Evolutionary conservation across 2,888 invertebrate genomes (phyloP).

Genomic region (Proisotoma minuta): DNA sequence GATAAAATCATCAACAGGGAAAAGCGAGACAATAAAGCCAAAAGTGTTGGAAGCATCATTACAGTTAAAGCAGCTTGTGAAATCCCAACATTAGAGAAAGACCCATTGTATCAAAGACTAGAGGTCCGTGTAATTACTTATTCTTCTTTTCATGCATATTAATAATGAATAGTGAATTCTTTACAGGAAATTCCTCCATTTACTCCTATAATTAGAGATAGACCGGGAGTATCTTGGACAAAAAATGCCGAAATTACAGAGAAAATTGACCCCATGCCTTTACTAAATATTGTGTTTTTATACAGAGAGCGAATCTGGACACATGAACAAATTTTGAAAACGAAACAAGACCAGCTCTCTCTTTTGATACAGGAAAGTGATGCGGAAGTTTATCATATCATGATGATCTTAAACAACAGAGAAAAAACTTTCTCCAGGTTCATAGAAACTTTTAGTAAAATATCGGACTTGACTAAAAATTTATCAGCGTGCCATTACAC

Average conservation of each 20-base stretch:
- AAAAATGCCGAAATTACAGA: slow-evolving; percentile 84
- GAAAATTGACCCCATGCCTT: slow-evolving; percentile 63
- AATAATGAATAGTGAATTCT: neutral
- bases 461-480: slow-evolving; percentile 76
- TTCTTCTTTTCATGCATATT: neutral
- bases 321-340: slow-evolving; percentile 74
- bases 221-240: slow-evolving; percentile 55
- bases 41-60: slow-evolving; percentile 67
- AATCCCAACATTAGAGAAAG: slow-evolving; percentile 62
- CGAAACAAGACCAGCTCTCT: slow-evolving; percentile 70
- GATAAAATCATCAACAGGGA: slow-evolving; percentile 48
- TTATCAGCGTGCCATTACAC: slow-evolving; percentile 74
- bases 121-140: slow-evolving; percentile 54
- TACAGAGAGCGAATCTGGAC: slow-evolving; percentile 80
- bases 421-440: slow-evolving; percentile 79
- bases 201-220: slow-evolving; percentile 84
- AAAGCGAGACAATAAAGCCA: slow-evolving; percentile 48
- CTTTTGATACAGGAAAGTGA: slow-evolving; percentile 74
- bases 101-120: slow-evolving; percentile 68
- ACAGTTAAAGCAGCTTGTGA: slow-evolving; percentile 67
- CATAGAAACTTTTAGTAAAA: slow-evolving; percentile 76
- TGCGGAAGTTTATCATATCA: slow-evolving; percentile 64
- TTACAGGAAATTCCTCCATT: slow-evolving; percentile 79
- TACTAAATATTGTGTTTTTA: slow-evolving; percentile 69
- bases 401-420: slow-evolving; percentile 67